Conservation (phyloP, 1,140 invertebrate genomes). For the Drosophila albomicans region DNA sequence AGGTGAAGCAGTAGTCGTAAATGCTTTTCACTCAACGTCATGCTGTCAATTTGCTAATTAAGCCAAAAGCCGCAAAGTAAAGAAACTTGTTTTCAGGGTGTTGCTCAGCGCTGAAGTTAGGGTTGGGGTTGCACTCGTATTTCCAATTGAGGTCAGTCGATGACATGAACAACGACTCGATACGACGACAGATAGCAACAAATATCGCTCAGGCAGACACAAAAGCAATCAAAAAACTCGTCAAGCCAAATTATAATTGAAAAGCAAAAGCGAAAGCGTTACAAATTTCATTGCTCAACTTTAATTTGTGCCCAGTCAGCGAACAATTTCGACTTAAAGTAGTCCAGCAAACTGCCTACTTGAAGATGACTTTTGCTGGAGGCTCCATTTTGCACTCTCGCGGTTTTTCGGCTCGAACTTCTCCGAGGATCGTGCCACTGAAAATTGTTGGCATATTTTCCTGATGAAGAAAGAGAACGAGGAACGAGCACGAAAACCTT, state of each 20-base stretch:
- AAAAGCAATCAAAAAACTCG: conserved; percentile 63
- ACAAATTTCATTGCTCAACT: conserved; percentile 59
- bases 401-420: conserved; percentile 36
- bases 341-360: neutral
- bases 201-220: conserved; percentile 54
- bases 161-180: conserved; percentile 4
- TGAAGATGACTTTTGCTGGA: neutral
- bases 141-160: conserved; percentile 54
- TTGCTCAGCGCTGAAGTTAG: too few species aligned
- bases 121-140: neutral
- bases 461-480: conserved; percentile 26
- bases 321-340: conserved; percentile 37
- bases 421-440: conserved; percentile 20
- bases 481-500: conserved; percentile 3
- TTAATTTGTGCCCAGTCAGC: conserved; percentile 48
- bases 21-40: conserved; percentile 51
- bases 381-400: conserved; percentile 30
- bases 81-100: conserved; percentile 38
- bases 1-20: conserved; percentile 23
- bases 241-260: conserved; percentile 59
- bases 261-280: conserved; percentile 63
- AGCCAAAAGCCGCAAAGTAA: conserved; percentile 52
- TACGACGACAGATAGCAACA: conserved; percentile 48
- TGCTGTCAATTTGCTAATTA: conserved; percentile 65
- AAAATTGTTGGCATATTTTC: conserved; percentile 43